Base-by-base conservation (phyloP, 2,113 vertebrate genomes). In the Oncorhynchus kisutch region DNA sequence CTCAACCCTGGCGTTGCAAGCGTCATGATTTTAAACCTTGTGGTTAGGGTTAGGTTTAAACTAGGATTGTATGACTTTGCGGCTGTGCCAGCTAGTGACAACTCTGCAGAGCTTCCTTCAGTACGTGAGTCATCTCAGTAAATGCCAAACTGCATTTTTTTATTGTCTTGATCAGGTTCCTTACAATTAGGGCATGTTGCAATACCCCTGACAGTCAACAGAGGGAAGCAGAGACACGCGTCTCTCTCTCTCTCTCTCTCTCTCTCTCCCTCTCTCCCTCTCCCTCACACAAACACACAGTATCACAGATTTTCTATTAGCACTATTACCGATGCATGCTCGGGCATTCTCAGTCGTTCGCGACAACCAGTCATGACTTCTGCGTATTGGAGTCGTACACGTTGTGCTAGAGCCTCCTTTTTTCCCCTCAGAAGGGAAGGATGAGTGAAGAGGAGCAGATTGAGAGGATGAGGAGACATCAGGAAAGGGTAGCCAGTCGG, bases 391-490 rank as follows among this genome's bases (percentile, higher is more conserved):
- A 11, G 20, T 25, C 22, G 4, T 54, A 54, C 14, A 4, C 25
- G 14, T 14, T 22, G 16, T 51, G 62, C 48, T 77, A n/a, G 84
- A 60, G 70, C 29, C 8, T 71, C 13, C 31, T 13, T 49, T 82
- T 82, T 72, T 34, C 5, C 31, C 60, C 71, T 39, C 72, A 92
- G 90, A 90, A 88, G 68, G 84, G 71, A 34, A 91, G 83, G 79
- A 90, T 93, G 90, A 92, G 82, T 13, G 91, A 92, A 78, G 87
- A 87, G 12, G 92, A 93, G 76, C 91, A 92, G 80, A 81, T 87
- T 73, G 91, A 92, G 70, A 89, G 87, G 76, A 92, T 90, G 76
- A 91, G 79, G 73, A 91, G 81, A 72, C 89, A 89, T 76, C 88
- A 91, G 57, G 88, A 92, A 67, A 88, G 87, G 73, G 8, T 85